A percentile compares a stretch with the other conserved stretches of the same genome.
These are phyloP conservation scores for Formica selysi DNA, from an alignment of 1,140 invertebrate species.

Conservation along the genomic window DNA sequence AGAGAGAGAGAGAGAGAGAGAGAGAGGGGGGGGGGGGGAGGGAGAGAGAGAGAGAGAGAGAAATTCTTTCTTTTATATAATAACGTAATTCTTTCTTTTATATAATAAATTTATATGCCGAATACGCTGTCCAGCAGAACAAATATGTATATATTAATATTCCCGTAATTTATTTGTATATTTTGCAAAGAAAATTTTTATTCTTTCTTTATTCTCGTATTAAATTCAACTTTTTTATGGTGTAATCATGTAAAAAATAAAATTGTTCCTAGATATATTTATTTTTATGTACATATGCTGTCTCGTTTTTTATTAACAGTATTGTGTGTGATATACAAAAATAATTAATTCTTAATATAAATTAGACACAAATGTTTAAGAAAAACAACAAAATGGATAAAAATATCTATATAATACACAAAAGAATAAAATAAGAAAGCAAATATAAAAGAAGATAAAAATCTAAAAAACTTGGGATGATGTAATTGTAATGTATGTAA, in stretches of 20 bases:
- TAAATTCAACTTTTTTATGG: neutral
- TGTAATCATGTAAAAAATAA: neutral
- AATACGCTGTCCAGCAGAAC: neutral
- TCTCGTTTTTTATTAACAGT: neutral
- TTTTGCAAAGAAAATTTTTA: neutral
- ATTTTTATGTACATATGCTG: neutral
- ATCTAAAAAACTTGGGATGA: neutral
- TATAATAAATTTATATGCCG: neutral
- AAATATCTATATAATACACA: neutral
- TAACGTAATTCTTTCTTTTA: slow-evolving; percentile 7
- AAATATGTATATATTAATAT: neutral
- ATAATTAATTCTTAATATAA: neutral
- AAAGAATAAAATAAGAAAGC: neutral
- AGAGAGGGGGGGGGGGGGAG: too few species aligned
- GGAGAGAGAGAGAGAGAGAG: too few species aligned
- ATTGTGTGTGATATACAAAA: neutral
- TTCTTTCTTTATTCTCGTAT: neutral
- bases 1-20: neutral
- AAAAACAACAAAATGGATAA: neutral
- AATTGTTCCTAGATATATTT: neutral
- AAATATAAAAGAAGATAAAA: neutral
- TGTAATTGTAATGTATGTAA: neutral
- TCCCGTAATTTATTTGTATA: neutral
- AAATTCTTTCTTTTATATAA: slow-evolving; percentile 8
- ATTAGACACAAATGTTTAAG: neutral